Evolutionary conservation across 30 jellyfish, hydroid and myxozoan genomes (phyloP), one percentile per base, ranked within the genome.

Genomic region (Aurelia sp.): DNA sequence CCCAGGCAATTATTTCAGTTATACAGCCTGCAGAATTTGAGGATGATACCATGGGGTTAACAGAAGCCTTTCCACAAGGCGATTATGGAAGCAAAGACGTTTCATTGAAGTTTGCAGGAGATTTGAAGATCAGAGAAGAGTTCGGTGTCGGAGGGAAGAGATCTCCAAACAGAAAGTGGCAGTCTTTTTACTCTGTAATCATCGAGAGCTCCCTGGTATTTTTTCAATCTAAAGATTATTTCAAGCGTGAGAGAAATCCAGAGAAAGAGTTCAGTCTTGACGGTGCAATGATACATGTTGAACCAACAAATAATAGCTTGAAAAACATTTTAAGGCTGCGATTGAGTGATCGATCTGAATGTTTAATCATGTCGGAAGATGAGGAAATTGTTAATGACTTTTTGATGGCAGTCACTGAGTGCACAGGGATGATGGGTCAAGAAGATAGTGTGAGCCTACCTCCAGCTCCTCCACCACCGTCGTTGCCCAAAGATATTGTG

Each of bases 401-500:
- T 30, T 72, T 86, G 5, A 86, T 86, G 96, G 90, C 90, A 1
- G 80, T 86, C n/a, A 74, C 78, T 57, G 90, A 86, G 47, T 66
- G 79, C 55, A 68, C 96, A 12, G 86, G 79, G 20, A 52, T 73
- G 86, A 59, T 23, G 21, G 13, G 66, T 23, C 57, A 44, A 66
- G 96, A 86, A 30, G 96, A 86, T 27, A 73, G 81, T 10, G 70
- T 76, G 15, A 76, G 90, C 50, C 65, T 76, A 8, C 86, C 86
- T 10, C 88, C 96, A 7, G 90, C 87, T 15, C 96, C 87, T 3
- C 90, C 92, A 3, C 92, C 92, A 0, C 92, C 92, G 19, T 60
- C 37, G 82, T 27, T 69, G 71, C 92, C 92, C n/a, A 35, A 40
- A 12, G 81, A 63, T 20, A 82, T 11, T 37, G 55, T 9, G 55